Conservation (phyloP, 2,888 invertebrate genomes). For the Philonicus albiceps region DNA sequence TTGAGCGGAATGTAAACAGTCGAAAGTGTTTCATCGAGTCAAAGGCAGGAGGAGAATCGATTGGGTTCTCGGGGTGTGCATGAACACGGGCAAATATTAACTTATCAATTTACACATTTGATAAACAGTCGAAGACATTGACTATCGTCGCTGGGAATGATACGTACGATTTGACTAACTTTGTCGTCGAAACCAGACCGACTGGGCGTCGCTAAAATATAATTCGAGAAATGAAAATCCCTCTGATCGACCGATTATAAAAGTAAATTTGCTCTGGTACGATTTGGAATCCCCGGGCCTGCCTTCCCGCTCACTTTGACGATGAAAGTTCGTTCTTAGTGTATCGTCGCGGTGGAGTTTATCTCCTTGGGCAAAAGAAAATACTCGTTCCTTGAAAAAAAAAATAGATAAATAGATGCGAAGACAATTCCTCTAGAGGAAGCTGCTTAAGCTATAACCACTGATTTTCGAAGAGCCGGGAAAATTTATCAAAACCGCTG, state of each 20-base stretch:
- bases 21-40: neutral
- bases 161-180: neutral
- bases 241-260: neutral
- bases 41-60: neutral
- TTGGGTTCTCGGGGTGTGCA: neutral
- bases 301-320: neutral
- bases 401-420: neutral
- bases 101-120: constrained; percentile 26
- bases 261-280: neutral
- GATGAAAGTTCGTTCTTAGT: neutral
- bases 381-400: neutral
- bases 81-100: constrained; percentile 5
- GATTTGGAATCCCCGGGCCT: neutral
- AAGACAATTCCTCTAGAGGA: neutral
- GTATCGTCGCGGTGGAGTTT: neutral
- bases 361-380: neutral
- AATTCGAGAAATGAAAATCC: neutral
- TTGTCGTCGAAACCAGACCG: neutral
- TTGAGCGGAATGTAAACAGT: neutral
- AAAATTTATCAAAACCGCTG: neutral
- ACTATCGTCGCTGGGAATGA: neutral
- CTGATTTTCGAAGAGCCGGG: neutral
- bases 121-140: neutral
- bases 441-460: neutral
- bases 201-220: neutral